Evolutionary conservation across 2,888 invertebrate genomes (phyloP), one percentile per base, ranked within the genome.

Genomic region (Pristionchus japonicus): DNA sequence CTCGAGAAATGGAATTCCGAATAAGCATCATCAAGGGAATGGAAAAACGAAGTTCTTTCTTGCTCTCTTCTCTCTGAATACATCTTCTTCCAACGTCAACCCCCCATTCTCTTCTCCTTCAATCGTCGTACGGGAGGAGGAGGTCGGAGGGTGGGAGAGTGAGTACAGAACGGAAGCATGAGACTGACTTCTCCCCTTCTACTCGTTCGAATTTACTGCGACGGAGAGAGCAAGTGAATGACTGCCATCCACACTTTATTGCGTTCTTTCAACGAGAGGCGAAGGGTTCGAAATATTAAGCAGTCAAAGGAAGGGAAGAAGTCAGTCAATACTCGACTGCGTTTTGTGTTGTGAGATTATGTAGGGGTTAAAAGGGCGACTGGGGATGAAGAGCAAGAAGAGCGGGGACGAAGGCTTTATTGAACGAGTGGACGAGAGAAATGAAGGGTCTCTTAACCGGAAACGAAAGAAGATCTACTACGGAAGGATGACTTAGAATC

Each of bases 21-120:
- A 77, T 77, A 77, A 77, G 77, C 77, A 77, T 77, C 77, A 77
- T 77, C 43, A 77, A 27, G 77, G 43, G 77, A 27, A n/a, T n/a
- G 37, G 43, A 43, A 34, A 43, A 43, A 47, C n/a, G 43, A 13
- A n/a, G 67, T 23, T 34, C 40, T 43, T 47, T 77, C 43, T n/a
- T 40, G 11, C 47, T 40, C 47, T 1, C 34, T 57, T 40, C 47
- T 1, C 34, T 57, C 57, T 23, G 57, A 57, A 57, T 57, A 7
- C 17, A n/a, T n/a, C n/a, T n/a, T n/a, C 57, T 20, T 23, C 43
- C 43, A 57, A n/a, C n/a, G 23, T 57, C 57, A 6, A 57, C 23
- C n/a, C 7, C 57, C n/a, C 57, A n/a, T 57, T n/a, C n/a, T 57
- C 57, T 57, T 57, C 57, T 57, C 57, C 52, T 57, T 57, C 57